phyloP scores from a whole-genome alignment of 2,888 invertebrate genomes.

The Endotricha flammealis region DNA sequence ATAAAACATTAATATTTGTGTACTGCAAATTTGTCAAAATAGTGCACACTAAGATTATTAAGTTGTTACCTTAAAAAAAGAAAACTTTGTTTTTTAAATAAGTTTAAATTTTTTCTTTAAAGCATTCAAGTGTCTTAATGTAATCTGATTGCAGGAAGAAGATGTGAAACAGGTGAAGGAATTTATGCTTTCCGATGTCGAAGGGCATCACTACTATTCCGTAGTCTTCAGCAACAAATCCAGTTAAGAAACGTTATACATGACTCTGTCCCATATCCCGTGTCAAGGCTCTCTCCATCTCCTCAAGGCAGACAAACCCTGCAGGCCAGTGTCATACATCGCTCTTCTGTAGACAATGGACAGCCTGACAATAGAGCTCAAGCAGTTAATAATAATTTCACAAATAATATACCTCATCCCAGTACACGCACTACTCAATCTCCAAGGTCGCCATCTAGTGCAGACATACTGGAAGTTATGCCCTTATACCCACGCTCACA shows the following conservation, averaged over 20 bases:
- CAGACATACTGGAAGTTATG: conserved; percentile 75
- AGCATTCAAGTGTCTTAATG: conserved; percentile 18
- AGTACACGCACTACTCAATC: conserved; percentile 41
- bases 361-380: conserved; percentile 42
- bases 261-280: conserved; percentile 55
- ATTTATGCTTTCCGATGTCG: conserved; percentile 96
- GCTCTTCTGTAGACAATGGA: conserved; percentile 66
- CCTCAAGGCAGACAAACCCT: conserved; percentile 59
- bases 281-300: conserved; percentile 55
- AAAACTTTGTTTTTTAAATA: too few species aligned
- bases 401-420: conserved; percentile 33
- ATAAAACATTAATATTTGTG: too few species aligned
- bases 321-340: conserved; percentile 63
- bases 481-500: conserved; percentile 65
- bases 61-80: too few species aligned
- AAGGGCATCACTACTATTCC: conserved; percentile 91
- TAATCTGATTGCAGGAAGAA: conserved; percentile 75
- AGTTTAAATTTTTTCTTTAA: conserved; percentile 4
- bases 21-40: too few species aligned
- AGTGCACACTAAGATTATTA: too few species aligned
- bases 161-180: conserved; percentile 94
- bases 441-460: conserved; percentile 75
- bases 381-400: conserved; percentile 39
- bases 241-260: conserved; percentile 79
- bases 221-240: conserved; percentile 90